These are phyloP conservation scores for Gavialis gangeticus DNA, from an alignment of 2,113 vertebrate species.

Conservation along the genomic window DNA sequence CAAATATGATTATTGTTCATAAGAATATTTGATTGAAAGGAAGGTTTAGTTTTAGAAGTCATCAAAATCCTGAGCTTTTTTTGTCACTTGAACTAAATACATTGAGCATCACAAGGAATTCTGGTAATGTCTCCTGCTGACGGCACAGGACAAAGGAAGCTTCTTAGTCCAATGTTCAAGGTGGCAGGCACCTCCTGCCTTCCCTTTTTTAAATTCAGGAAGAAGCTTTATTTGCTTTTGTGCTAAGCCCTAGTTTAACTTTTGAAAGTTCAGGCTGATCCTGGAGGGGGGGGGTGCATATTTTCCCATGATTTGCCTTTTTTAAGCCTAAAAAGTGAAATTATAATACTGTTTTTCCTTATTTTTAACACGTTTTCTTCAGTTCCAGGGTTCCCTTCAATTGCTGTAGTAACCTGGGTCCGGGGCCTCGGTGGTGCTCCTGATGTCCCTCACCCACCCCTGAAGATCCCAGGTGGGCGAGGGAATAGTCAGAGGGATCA, in stretches of 20 bases:
- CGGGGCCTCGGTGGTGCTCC: slow-evolving; percentile 99
- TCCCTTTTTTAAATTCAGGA: background rate
- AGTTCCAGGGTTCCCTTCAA: slow-evolving; percentile 89
- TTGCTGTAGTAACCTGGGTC: slow-evolving; percentile 98
- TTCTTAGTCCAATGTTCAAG: background rate
- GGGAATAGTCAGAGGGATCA: slow-evolving; percentile 99
- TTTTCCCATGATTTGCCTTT: background rate
- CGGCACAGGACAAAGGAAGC: background rate
- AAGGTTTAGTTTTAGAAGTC: background rate
- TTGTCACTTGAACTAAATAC: background rate
- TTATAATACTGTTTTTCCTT: background rate
- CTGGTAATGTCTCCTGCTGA: background rate
- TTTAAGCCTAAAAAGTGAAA: background rate
- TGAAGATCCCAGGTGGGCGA: slow-evolving; percentile 99
- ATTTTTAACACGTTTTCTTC: background rate
- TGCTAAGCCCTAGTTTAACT: background rate
- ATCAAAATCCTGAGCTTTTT: background rate
- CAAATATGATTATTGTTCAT: too few species aligned
- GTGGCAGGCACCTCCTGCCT: background rate
- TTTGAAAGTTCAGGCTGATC: background rate
- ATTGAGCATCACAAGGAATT: background rate
- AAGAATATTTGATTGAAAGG: too few species aligned
- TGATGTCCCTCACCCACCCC: slow-evolving; percentile 99
- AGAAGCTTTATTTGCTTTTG: too few species aligned
- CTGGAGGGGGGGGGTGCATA: too few species aligned